Evolutionary conservation across 1,140 invertebrate species (phyloP), one percentile per base, ranked within the genome.

Genomic region (Zaprionus vittiger): DNA sequence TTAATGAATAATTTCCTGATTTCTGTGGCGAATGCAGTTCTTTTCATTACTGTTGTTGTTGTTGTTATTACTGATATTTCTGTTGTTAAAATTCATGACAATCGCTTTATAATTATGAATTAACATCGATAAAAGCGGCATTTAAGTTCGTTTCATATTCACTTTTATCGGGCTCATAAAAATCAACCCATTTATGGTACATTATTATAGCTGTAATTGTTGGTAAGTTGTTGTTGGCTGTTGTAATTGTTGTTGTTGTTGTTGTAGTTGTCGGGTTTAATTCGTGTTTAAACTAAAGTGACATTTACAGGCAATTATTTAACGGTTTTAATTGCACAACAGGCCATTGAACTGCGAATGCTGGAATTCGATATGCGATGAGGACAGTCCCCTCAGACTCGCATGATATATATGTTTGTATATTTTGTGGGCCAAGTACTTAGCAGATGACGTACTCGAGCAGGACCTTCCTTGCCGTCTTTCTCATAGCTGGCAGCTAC

Each of bases 21-120:
- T 49, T 49, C 9, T 49, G 17, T 20, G 17, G 47, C 47, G 9
- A 74, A 77, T 73, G 63, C 59, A 64, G 64, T 80, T 69, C 63
- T 38, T 37, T 44, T 57, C 54, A 24, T 34, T 59, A 76, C 38
- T 79, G 68, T 54, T 79, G 77, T 73, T 73, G 77, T 57, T 79
- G 69, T 56, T 73, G 78, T 67, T 75, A 64, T 70, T 55, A 61
- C 60, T 61, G 37, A 59, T 63, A 74, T 55, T 79, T 44, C 65
- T 73, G 77, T 60, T 75, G 79, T 56, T 68, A 64, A 77, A 81
- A 81, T 66, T 77, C 71, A 80, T 76, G 72, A 70, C 81, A 84
- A 87, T 89, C 78, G 62, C 69, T 60, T 74, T 77, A 87, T 81
- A 90, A 84, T 90, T 90, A 89, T 90, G 84, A 87, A 73, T 89